Evolutionary conservation across 2,797 vertebrate genomes (phyloP), one percentile per base, ranked within the genome.

Genomic region (Thalassophryne amazonica): DNA sequence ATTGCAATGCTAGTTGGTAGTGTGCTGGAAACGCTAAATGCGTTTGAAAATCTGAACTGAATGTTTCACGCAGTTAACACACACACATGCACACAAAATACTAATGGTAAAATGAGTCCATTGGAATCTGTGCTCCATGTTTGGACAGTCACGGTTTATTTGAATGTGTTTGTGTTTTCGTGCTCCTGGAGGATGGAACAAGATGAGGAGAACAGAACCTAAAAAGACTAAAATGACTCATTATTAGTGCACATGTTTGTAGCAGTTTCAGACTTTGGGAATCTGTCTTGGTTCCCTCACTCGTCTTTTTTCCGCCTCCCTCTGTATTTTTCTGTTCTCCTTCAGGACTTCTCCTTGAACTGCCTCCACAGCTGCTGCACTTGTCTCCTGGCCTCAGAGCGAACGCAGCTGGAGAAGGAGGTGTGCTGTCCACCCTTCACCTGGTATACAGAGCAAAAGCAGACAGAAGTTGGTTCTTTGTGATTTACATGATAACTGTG

Each of bases 321-420:
- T n/a, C n/a, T n/a, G n/a, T n/a, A n/a, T 20, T 9, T 31, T 35
- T 12, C 15, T 21, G 38, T 60, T 16, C 24, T 45, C 22, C 11
- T 66, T 35, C 70, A 80, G 0, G 12, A 35, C 32, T 68, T 69
- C 48, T 82, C 70, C 24, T 64, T 57, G 35, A 73, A 72, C 12
- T 49, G 82, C 65, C 43, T 77, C 71, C 66, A 71, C 21, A 85
- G 68, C 37, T 64, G 60, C 25, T 75, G 62, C 29, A 78, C 55
- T 20, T 82, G 78, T 75, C 51, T 77, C 27, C 64, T 64, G 20
- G 72, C 68, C 46, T 75, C 66, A 12, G 57, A 38, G 20, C 34
- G 52, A 54, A 85, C 64, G 13, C 84, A 86, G 53, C 50, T 32
- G 47, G 67, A 56, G 70, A 86, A 82, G 57, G 78, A 74, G 19